These are phyloP conservation scores for Puntigrus tetrazona DNA, from an alignment of 2,113 vertebrate species.

Conservation along the genomic window DNA sequence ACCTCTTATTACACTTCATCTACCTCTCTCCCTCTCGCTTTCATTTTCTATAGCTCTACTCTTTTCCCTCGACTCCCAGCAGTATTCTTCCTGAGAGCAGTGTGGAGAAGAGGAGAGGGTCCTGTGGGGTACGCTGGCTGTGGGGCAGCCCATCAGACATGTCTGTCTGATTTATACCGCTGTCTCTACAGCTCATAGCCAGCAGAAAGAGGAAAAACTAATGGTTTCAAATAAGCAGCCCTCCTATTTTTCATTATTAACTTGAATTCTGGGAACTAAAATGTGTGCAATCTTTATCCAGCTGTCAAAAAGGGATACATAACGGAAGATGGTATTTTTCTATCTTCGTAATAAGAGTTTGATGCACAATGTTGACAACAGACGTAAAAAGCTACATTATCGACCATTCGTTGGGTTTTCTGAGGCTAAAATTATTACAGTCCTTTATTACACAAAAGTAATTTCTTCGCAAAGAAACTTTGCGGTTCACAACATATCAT, in stretches of 20 bases:
- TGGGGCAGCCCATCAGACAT: slow-evolving; percentile 4
- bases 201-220: slow-evolving; percentile 8
- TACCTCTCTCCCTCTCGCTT: slow-evolving; percentile 11
- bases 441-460: not conserved
- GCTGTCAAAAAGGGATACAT: not conserved
- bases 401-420: not conserved
- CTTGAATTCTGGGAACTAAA: not conserved
- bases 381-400: not conserved
- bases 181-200: slow-evolving; percentile 1
- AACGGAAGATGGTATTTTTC: not conserved
- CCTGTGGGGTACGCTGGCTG: not conserved
- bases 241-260: slow-evolving; percentile 13
- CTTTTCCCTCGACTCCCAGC: not conserved
- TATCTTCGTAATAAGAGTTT: not conserved
- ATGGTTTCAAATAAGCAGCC: slow-evolving; percentile 21
- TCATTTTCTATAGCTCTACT: slow-evolving; percentile 21
- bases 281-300: not conserved
- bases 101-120: not conserved
- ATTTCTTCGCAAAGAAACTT: not conserved
- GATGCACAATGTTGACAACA: not conserved
- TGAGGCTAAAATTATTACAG: not conserved
- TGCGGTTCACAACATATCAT: not conserved
- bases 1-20: not conserved
- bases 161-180: slow-evolving; percentile 30
- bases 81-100: not conserved